A percentile compares a stretch with the other conserved stretches of the same genome.
Evolutionary conservation across 1,140 invertebrate species (phyloP).

Genomic region (Temnothorax curvispinosus): DNA sequence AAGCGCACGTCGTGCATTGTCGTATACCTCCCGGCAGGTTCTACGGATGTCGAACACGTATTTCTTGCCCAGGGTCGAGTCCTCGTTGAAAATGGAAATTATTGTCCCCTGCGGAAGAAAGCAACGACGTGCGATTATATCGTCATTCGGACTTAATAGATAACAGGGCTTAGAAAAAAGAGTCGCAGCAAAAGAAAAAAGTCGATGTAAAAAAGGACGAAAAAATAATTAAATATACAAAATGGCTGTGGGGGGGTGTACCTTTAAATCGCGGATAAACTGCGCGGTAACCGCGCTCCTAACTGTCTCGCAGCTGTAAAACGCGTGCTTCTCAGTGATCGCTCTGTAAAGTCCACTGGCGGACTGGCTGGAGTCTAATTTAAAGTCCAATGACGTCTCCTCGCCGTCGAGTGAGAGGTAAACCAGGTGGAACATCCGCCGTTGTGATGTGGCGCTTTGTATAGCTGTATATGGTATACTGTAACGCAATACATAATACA

Average conservation of each 20-base stretch:
- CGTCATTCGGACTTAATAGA: background rate
- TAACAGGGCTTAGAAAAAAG: background rate
- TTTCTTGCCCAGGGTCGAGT: conserved; percentile 93
- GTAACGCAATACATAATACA: conserved; percentile 78
- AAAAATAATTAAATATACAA: background rate
- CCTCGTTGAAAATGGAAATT: conserved; percentile 95
- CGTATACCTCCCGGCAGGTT: conserved; percentile 95
- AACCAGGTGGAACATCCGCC: conserved; percentile 91
- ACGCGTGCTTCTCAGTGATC: conserved; percentile 96
- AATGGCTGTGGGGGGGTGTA: conserved; percentile 66
- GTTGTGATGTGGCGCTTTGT: conserved; percentile 91
- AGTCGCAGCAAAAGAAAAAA: too few relatives aligned
- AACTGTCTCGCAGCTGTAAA: conserved; percentile 96
- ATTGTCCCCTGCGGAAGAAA: conserved; percentile 90
- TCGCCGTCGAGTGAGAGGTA: conserved; percentile 90
- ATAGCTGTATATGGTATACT: conserved; percentile 94
- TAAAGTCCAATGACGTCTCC: conserved; percentile 90
- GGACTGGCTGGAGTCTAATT: conserved; percentile 91
- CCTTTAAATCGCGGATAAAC: conserved; percentile 95
- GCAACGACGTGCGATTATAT: background rate
- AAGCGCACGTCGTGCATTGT: conserved; percentile 92
- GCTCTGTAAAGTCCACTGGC: conserved; percentile 94
- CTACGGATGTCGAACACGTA: conserved; percentile 96
- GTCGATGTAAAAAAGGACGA: background rate
- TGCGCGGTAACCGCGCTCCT: conserved; percentile 94